Evolutionary conservation across 2,113 vertebrate genomes (phyloP).

Genomic region (Oenanthe oenanthe): DNA sequence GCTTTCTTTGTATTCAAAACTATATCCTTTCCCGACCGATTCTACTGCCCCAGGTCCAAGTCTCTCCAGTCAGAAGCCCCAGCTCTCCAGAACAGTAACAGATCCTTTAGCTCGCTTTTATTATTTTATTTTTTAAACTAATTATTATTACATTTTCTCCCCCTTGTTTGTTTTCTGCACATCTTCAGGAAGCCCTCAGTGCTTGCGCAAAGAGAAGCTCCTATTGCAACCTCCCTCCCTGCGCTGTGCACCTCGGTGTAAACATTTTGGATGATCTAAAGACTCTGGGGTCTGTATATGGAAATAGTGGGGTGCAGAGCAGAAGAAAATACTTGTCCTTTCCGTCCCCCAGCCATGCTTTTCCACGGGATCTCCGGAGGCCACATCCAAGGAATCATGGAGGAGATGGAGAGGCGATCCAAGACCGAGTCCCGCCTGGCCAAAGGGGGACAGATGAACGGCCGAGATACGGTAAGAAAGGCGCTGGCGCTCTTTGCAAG

Average conservation of each 20-base stretch:
- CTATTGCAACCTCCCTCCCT: constrained; percentile 32
- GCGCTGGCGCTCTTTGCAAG: not conserved
- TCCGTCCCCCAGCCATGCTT: constrained; percentile 99
- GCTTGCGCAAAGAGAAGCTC: constrained; percentile 52
- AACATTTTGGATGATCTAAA: constrained; percentile 85
- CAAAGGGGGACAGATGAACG: constrained; percentile 96
- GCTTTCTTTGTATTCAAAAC: constrained; percentile 76
- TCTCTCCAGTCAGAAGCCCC: constrained; percentile 59
- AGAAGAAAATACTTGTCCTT: constrained; percentile 96
- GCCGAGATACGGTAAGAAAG: constrained; percentile 93
- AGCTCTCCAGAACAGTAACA: constrained; percentile 49
- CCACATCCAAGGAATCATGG: constrained; percentile 99
- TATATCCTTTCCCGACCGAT: constrained; percentile 63
- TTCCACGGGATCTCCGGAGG: constrained; percentile 99
- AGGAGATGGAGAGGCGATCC: constrained; percentile 98
- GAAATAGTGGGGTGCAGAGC: constrained; percentile 98
- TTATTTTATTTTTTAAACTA: constrained; percentile 58
- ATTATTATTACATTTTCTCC: constrained; percentile 53
- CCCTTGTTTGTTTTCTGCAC: constrained; percentile 70
- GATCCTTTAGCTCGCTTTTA: constrained; percentile 52
- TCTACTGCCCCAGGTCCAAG: constrained; percentile 34
- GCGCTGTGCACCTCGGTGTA: constrained; percentile 48
- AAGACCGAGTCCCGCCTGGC: constrained; percentile 93
- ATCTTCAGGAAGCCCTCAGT: constrained; percentile 65
- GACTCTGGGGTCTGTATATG: constrained; percentile 90